These are phyloP conservation scores for Lutjanus campechanus DNA, from an alignment of 2,797 vertebrate genomes.

Conservation along the genomic window DNA sequence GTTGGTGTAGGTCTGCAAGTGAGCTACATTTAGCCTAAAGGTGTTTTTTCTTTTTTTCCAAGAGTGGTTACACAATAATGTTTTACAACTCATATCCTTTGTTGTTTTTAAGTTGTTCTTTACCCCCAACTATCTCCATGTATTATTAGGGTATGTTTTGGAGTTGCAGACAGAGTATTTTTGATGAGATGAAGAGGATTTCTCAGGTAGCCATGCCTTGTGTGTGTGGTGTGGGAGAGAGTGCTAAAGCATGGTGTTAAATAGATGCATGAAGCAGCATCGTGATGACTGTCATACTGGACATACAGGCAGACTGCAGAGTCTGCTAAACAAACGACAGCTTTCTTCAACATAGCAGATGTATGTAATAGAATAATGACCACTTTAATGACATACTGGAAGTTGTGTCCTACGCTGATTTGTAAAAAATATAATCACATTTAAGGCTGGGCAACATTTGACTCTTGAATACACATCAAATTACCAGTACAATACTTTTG, in stretches of 20 bases:
- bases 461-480: neutral
- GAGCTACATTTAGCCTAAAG: neutral
- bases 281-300: neutral
- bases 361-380: neutral
- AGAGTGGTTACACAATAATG: neutral
- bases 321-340: neutral
- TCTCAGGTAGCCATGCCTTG: conserved; percentile 89
- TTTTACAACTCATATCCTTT: conserved; percentile 21
- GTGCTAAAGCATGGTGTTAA: conserved; percentile 54
- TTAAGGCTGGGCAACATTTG: neutral
- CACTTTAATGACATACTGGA: neutral
- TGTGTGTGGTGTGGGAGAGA: conserved; percentile 43
- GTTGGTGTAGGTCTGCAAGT: neutral
- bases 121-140: conserved; percentile 71
- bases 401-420: neutral
- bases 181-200: conserved; percentile 99
- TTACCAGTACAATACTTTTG: neutral
- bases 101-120: conserved; percentile 41
- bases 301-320: neutral
- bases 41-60: neutral
- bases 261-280: conserved; percentile 64
- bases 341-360: conserved; percentile 4
- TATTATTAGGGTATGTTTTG: conserved; percentile 93
- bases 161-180: conserved; percentile 98
- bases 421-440: no score